phyloP scores from a whole-genome alignment of 2,113 vertebrate genomes.

The Phycodurus eques region DNA sequence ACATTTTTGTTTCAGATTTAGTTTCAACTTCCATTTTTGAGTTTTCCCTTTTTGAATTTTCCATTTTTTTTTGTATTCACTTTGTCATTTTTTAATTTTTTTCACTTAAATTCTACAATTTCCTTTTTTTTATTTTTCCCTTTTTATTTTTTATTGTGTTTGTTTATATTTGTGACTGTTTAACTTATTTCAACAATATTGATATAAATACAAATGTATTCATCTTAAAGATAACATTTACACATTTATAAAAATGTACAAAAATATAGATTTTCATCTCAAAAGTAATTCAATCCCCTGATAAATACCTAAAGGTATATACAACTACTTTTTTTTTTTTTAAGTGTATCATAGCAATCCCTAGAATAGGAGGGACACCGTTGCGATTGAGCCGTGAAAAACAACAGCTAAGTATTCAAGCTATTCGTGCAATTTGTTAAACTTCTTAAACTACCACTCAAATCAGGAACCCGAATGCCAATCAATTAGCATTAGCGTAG shows the following conservation, averaged over 20 bases:
- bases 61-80: not conserved
- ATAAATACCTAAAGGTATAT: not conserved
- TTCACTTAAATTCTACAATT: not conserved
- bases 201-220: not conserved
- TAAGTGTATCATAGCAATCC: no score
- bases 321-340: no score
- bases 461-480: not conserved
- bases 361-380: no score
- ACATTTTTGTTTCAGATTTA: not conserved
- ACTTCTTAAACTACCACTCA: not conserved
- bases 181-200: not conserved
- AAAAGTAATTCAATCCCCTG: not conserved
- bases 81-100: not conserved
- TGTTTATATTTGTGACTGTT: not conserved
- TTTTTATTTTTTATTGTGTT: not conserved
- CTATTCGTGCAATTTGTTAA: not conserved
- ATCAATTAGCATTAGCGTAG: not conserved
- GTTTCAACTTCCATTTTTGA: not conserved
- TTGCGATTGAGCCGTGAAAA: no score
- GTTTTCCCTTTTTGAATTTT: no score
- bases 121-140: no score
- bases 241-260: not conserved
- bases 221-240: not conserved
- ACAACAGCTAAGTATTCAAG: not conserved
- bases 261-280: not conserved